Percentiles rank a stretch among this genome's conserved stretches.
phyloP scores from a whole-genome alignment of 2,797 vertebrate genomes.

The Pteropus rufus region DNA sequence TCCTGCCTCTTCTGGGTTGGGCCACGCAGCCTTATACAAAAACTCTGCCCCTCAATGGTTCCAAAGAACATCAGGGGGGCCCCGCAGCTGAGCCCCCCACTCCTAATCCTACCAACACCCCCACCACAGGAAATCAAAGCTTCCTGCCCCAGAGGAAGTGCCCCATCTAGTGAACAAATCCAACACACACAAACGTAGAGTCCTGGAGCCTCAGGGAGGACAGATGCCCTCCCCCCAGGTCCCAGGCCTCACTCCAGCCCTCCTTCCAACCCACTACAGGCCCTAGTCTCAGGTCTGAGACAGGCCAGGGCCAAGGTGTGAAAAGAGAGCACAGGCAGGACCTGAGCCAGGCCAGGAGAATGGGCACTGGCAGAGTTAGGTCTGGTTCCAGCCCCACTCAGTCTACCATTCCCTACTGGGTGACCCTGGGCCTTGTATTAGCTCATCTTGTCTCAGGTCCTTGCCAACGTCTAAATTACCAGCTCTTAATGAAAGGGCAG shows the following conservation, averaged over 20 bases:
- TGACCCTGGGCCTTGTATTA: not conserved
- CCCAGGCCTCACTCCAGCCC: not conserved
- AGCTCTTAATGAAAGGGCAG: slow-evolving; percentile 14
- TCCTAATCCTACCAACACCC: slow-evolving; percentile 63
- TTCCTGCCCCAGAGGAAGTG: slow-evolving; percentile 94
- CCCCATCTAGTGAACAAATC: slow-evolving; percentile 89
- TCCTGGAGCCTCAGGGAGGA: not conserved
- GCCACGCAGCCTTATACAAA: not conserved
- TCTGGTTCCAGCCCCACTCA: not conserved
- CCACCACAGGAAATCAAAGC: slow-evolving; percentile 84
- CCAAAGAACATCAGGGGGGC: slow-evolving; percentile 44
- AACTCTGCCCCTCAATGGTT: not conserved
- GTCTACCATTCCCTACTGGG: not conserved
- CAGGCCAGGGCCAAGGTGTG: not conserved
- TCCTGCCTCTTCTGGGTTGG: slow-evolving; percentile 27
- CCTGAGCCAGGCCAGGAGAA: not conserved
- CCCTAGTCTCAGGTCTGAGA: not conserved
- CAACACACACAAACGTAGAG: slow-evolving; percentile 81
- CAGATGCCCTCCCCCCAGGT: not conserved
- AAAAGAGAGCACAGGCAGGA: not conserved
- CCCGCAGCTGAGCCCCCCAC: slow-evolving; percentile 59
- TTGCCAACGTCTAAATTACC: slow-evolving; percentile 23
- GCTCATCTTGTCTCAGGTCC: not conserved
- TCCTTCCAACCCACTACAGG: not conserved
- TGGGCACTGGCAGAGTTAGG: not conserved